Conservation (phyloP, 2,113 vertebrate genomes). For the Aldabrachelys gigantea region DNA sequence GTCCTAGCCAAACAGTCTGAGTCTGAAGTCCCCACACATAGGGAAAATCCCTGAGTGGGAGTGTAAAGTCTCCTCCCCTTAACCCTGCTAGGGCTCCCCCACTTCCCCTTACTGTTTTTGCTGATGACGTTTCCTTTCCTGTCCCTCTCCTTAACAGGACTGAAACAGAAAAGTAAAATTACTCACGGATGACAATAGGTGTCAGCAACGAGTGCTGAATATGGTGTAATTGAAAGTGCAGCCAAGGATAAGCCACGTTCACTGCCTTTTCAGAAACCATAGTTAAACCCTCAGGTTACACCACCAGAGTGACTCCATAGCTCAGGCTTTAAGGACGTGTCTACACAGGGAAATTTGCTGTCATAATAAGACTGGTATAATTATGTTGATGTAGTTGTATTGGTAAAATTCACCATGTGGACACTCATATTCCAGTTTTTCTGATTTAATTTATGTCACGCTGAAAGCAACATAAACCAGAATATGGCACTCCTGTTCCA, state of each 20-base stretch:
- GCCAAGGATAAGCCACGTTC: neutral
- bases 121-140: neutral
- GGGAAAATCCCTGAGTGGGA: slow-evolving; percentile 54
- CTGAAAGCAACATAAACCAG: neutral
- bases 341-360: neutral
- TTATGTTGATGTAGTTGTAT: neutral
- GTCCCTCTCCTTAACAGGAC: rapidly evolving
- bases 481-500: neutral
- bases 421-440: neutral
- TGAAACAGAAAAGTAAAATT: neutral
- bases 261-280: neutral
- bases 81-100: neutral
- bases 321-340: neutral
- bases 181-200: rapidly evolving
- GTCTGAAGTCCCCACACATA: neutral
- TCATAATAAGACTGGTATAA: neutral
- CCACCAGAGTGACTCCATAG: rapidly evolving
- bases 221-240: neutral
- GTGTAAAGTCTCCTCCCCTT: slow-evolving; percentile 26
- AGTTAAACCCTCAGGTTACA: neutral
- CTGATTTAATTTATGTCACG: neutral
- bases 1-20: neutral
- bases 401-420: neutral
- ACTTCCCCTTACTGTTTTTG: neutral
- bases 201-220: neutral